Base-by-base conservation (phyloP, 2,113 vertebrate species). In the Romanogobio albipinnatus region DNA sequence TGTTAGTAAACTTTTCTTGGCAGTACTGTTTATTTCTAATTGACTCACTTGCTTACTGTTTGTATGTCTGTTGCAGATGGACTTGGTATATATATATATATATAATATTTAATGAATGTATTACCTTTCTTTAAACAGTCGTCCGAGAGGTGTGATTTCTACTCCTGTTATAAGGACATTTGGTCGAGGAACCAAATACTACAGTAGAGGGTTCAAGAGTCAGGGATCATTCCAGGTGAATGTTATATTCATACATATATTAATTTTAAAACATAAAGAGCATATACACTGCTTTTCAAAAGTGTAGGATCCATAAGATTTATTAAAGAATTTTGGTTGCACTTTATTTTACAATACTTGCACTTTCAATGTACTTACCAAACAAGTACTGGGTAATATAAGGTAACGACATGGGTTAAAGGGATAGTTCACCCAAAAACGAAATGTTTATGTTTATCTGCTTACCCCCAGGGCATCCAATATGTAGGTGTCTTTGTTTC, bases 121-220 rank as follows among this genome's bases (percentile, higher is more conserved):
- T 36, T 70, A 0, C 36, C 59, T 36, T 56, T 53, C 49, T 45
- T 82, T 51, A 51, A 84, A n/a, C 53, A 99, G 97, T 88, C 95
- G 95, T 90, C 95, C 96, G 24, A 94, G 96, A 94, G 97, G 96
- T 89, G 95, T 98, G 89, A 98, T 99, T 90, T 98, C 97, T 86
- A 98, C 97, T 51, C 97, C 97, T 1, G 95, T 98, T 90, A 96
- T 98, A 90, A 93, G 97, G 94, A 96, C 96, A 24, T 98, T 99
- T 92, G 95, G 96, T 92, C 96, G 95, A 93, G 97, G 97, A 56
- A 94, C 94, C 90, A 94, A 93, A 92, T 97, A 95, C 91, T 94
- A 96, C 75, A 86, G 95, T 83, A 94, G 95, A 95, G 94, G 94
- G 89, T 97, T 96, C 88, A 97, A 96, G 94, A 96, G 92, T 95